Evolutionary conservation across 2,797 vertebrate species (phyloP).

Genomic region (Rhinatrema bivittatum): DNA sequence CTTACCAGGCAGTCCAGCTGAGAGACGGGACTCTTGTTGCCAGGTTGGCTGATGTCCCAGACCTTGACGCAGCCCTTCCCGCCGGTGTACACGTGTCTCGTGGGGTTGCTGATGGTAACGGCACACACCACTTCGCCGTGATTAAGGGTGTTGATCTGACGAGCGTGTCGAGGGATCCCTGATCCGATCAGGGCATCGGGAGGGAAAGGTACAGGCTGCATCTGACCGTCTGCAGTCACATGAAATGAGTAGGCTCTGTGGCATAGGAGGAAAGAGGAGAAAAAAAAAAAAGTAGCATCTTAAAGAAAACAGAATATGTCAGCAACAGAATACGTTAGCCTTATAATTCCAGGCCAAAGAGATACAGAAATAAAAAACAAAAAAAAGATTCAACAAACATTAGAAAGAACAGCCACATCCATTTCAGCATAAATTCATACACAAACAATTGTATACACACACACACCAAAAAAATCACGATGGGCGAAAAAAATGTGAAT

Average conservation of each 20-base stretch:
- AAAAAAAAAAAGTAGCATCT: not conserved
- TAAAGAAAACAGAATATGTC: not conserved
- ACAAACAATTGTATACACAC: too few species aligned
- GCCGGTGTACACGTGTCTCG: constrained; percentile 69
- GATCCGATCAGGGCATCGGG: constrained; percentile 69
- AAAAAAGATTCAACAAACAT: too few species aligned
- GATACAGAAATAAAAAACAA: too few species aligned
- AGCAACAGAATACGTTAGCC: not conserved
- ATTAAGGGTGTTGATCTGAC: constrained; percentile 70
- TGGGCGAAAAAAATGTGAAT: too few species aligned
- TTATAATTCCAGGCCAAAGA: too few species aligned
- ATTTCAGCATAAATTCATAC: too few species aligned
- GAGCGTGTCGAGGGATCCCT: constrained; percentile 66
- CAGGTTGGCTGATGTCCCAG: constrained; percentile 76
- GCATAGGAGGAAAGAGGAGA: not conserved
- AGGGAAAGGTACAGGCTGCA: constrained; percentile 73
- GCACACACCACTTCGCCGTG: constrained; percentile 70
- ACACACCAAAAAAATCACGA: too few species aligned
- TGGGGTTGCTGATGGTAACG: constrained; percentile 76
- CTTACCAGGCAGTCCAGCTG: constrained; percentile 76
- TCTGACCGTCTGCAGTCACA: constrained; percentile 71
- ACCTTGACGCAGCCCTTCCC: constrained; percentile 76
- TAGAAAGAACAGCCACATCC: too few species aligned
- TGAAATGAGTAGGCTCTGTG: constrained; percentile 72
- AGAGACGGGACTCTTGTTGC: constrained; percentile 73